Conservation (phyloP, 2,113 vertebrate species). For the Microcebus griseorufus region DNA sequence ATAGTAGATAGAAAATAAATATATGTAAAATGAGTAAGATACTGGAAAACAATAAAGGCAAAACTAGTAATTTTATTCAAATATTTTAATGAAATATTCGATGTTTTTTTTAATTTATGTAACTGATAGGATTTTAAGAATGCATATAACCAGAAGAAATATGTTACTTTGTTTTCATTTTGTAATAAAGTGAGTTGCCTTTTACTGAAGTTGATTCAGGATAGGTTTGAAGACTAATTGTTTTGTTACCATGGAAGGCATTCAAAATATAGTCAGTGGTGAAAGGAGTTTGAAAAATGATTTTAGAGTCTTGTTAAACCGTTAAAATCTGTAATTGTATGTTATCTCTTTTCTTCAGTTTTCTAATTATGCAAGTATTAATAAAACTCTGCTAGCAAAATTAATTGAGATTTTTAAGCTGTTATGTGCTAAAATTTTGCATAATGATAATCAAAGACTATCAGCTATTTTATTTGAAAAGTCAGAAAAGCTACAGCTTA, state of each 20-base stretch:
- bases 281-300: neutral
- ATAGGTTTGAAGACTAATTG: neutral
- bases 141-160: neutral
- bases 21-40: neutral
- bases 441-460: neutral
- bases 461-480: constrained; percentile 33
- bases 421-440: neutral
- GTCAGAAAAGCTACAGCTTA: neutral
- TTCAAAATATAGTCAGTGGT: neutral
- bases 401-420: constrained; percentile 37
- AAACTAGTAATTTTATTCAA: neutral
- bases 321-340: neutral
- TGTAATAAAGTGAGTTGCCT: neutral
- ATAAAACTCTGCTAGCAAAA: neutral
- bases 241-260: neutral
- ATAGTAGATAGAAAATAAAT: neutral
- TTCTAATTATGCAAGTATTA: neutral
- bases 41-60: neutral
- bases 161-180: neutral
- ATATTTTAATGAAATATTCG: neutral
- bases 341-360: neutral
- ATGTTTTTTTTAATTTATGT: neutral
- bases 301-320: neutral
- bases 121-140: neutral
- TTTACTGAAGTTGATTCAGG: neutral